Conservation (phyloP, 2,797 vertebrate species). For the Apodemus agrarius region DNA sequence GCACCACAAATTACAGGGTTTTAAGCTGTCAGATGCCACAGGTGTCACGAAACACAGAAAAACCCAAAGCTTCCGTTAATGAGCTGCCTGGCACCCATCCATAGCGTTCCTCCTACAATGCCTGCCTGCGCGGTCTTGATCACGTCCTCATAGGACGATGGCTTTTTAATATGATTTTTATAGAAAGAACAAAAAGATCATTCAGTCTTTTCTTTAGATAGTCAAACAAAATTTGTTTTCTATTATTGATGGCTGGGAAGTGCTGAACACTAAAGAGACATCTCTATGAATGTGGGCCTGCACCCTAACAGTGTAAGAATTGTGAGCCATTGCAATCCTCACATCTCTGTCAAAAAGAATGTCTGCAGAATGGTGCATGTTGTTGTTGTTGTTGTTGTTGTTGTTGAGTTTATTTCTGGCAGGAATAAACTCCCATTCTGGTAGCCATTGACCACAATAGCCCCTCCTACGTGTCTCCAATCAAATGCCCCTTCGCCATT, state of each 20-base stretch:
- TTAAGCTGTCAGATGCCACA: conserved; percentile 6
- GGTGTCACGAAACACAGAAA: conserved; percentile 9
- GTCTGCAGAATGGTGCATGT: background rate
- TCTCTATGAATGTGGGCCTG: background rate
- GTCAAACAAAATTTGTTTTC: conserved; percentile 51
- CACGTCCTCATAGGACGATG: background rate
- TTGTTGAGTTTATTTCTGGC: background rate
- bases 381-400: background rate
- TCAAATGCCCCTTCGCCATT: background rate
- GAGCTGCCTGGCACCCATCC: background rate
- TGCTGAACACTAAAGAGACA: conserved; percentile 22
- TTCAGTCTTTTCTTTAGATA: conserved; percentile 30
- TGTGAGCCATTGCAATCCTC: conserved; percentile 23
- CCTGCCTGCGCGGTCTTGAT: background rate
- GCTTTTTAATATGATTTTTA: conserved; percentile 66
- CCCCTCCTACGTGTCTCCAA: background rate
- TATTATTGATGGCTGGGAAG: conserved; percentile 9
- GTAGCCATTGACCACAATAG: background rate
- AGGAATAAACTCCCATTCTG: background rate
- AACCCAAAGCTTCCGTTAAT: conserved; percentile 32
- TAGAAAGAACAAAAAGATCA: conserved; percentile 52
- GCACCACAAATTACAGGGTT: conserved; percentile 28
- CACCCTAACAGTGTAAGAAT: background rate
- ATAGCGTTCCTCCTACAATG: background rate
- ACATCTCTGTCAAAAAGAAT: background rate